A percentile compares a stretch with the other conserved stretches of the same genome.
Evolutionary conservation across 2,113 vertebrate species (phyloP).

Genomic region (Scopus umbretta): DNA sequence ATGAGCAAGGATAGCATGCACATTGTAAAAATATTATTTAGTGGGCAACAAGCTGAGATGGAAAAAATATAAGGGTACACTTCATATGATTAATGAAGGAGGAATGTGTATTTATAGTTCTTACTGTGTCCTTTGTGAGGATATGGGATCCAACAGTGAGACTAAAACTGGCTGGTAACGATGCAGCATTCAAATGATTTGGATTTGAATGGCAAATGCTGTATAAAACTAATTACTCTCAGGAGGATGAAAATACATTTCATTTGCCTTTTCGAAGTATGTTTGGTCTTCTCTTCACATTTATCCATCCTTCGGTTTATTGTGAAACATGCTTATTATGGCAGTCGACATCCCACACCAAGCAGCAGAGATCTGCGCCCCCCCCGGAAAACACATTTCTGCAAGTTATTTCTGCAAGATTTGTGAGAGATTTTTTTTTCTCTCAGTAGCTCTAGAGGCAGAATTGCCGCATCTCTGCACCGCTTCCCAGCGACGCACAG

Average conservation of each 20-base stretch:
- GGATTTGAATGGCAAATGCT: slow-evolving; percentile 27
- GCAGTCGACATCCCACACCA: not conserved
- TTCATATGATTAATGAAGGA: not conserved
- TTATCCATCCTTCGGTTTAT: not conserved
- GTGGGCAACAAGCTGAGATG: not conserved
- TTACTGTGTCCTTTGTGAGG: not conserved
- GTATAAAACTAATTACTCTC: not conserved
- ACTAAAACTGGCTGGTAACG: not conserved
- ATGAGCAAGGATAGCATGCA: not conserved
- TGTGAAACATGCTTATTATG: not conserved
- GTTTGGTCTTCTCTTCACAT: not conserved
- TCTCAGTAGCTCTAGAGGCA: not conserved
- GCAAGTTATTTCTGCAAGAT: not conserved
- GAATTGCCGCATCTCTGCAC: not conserved
- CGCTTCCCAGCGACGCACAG: not conserved
- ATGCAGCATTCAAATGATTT: not conserved
- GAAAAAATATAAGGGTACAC: not conserved
- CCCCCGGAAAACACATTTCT: not conserved
- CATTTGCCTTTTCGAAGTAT: not conserved
- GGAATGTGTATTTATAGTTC: not conserved
- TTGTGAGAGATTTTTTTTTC: no score
- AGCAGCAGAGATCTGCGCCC: not conserved
- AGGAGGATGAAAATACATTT: not conserved
- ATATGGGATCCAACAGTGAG: not conserved
- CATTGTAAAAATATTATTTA: not conserved